phyloP scores from a whole-genome alignment of 2,113 vertebrate species.

The Hippocampus comes region DNA sequence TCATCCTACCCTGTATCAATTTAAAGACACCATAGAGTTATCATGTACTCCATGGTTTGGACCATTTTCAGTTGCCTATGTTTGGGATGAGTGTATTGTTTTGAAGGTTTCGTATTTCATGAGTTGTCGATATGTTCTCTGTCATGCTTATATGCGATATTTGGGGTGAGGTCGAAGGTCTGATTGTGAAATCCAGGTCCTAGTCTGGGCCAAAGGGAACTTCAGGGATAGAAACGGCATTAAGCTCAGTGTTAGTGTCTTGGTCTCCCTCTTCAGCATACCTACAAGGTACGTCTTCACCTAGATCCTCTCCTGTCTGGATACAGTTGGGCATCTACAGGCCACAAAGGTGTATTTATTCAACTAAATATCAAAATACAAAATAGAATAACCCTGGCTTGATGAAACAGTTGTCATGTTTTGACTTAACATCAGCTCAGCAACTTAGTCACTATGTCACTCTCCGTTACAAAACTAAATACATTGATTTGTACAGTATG shows the following conservation, averaged over 20 bases:
- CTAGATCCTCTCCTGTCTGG: conserved; percentile 27
- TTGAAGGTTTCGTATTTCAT: not conserved
- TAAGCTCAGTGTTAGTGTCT: conserved; percentile 18
- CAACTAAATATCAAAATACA: no score
- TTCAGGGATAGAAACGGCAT: conserved; percentile 56
- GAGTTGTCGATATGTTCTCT: not conserved
- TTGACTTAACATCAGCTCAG: no score
- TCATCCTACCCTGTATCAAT: not conserved
- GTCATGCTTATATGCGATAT: conserved; percentile 7
- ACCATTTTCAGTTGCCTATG: not conserved
- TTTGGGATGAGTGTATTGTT: not conserved
- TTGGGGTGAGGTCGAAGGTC: conserved; percentile 44
- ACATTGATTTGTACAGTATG: not conserved
- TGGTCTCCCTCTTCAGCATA: conserved; percentile 56
- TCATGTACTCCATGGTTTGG: not conserved
- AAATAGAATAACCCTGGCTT: no score
- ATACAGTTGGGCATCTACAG: conserved; percentile 26
- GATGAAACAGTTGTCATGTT: no score
- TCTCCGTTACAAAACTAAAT: no score
- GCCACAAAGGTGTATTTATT: not conserved
- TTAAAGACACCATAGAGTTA: not conserved
- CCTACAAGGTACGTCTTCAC: conserved; percentile 26
- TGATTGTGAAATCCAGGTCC: conserved; percentile 44
- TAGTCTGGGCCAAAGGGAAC: conserved; percentile 42
- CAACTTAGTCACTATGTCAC: no score